phyloP scores from a whole-genome alignment of 2,113 vertebrate species.

The Anoura caudifer region DNA sequence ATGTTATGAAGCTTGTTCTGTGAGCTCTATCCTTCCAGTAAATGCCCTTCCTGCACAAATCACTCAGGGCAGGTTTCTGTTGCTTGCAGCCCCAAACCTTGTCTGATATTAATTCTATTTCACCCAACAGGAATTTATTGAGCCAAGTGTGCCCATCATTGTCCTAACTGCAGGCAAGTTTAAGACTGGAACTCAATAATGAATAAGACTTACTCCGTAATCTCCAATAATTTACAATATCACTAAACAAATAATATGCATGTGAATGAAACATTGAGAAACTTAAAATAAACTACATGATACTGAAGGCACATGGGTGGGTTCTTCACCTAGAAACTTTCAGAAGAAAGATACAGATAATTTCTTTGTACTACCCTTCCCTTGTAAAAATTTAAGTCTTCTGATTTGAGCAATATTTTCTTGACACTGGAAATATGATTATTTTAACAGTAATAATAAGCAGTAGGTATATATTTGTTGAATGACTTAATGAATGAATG shows the following conservation, averaged over 20 bases:
- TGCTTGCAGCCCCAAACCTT: neutral
- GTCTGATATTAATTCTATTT: neutral
- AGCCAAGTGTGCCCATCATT: neutral
- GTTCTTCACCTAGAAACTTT: neutral
- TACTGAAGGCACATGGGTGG: neutral
- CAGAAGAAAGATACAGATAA: neutral
- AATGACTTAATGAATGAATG: neutral
- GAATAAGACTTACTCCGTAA: neutral
- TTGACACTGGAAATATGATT: neutral
- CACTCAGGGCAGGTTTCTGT: neutral
- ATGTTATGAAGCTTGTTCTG: neutral
- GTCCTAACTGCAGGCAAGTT: neutral
- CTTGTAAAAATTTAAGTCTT: neutral
- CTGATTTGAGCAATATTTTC: neutral
- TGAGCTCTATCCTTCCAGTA: neutral
- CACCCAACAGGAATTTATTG: neutral
- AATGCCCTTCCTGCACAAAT: neutral
- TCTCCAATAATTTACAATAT: constrained; percentile 22
- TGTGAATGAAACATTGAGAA: neutral
- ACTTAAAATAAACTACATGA: neutral
- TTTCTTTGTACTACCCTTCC: neutral
- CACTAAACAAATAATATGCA: constrained; percentile 27
- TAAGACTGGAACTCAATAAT: neutral
- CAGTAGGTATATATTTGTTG: neutral
- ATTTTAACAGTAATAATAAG: neutral